phyloP scores from a whole-genome alignment of 2,113 vertebrate species.

The Mungos mungo region DNA sequence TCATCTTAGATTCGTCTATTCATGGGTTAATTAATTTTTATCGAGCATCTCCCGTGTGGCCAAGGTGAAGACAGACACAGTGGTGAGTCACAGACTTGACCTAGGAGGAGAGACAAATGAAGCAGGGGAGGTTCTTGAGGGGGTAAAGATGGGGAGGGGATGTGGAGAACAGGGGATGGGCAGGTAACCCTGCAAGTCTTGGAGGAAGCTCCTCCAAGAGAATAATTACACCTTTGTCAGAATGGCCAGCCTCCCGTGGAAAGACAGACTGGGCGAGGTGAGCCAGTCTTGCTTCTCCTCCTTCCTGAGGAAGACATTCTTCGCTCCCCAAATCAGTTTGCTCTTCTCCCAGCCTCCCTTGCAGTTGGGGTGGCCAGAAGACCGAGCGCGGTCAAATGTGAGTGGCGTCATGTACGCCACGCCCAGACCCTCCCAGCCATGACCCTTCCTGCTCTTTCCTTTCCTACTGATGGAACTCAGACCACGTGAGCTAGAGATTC shows the following conservation, averaged over 20 bases:
- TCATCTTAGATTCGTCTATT: neutral
- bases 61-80: neutral
- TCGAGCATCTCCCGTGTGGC: neutral
- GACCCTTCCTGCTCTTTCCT: neutral
- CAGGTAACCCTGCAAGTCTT: neutral
- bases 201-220: neutral
- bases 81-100: neutral
- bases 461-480: neutral
- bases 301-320: neutral
- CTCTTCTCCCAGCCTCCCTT: neutral
- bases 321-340: too few relatives aligned
- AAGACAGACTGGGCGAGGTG: neutral
- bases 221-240: neutral
- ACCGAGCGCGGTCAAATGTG: neutral
- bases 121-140: neutral
- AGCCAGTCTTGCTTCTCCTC: neutral
- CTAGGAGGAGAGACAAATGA: neutral
- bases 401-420: neutral
- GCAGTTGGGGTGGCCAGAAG: neutral
- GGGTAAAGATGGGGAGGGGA: neutral
- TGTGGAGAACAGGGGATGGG: neutral
- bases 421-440: too few relatives aligned
- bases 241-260: neutral
- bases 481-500: neutral
- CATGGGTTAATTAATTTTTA: neutral